Percentiles rank a stretch among this genome's conserved stretches.
Conservation (phyloP, 2,113 vertebrate genomes). For the Semnornis frantzii region DNA sequence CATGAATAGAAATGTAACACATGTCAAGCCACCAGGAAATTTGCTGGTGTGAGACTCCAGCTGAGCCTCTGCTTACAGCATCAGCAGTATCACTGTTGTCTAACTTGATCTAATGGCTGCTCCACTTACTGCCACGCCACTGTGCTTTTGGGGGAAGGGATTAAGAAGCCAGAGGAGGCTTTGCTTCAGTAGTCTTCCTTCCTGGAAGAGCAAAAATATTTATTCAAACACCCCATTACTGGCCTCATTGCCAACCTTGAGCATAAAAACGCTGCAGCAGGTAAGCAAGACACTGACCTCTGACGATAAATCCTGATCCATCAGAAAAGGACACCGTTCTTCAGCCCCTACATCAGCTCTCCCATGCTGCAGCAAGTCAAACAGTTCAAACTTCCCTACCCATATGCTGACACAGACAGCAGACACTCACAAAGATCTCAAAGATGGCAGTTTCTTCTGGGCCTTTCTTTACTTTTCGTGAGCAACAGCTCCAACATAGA, state of each 20-base stretch:
- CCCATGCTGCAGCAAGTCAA: rapidly evolving
- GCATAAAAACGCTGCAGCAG: background rate
- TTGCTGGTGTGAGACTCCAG: background rate
- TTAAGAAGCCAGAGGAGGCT: background rate
- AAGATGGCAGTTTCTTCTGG: background rate
- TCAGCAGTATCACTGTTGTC: background rate
- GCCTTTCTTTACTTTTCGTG: background rate
- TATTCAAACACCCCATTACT: background rate
- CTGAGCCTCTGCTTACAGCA: background rate
- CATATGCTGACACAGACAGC: background rate
- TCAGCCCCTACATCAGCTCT: background rate
- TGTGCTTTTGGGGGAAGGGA: constrained; percentile 1
- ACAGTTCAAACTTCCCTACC: background rate
- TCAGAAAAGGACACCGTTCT: background rate
- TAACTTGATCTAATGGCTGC: background rate
- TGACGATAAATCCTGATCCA: background rate
- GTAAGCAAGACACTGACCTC: background rate
- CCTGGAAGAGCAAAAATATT: background rate
- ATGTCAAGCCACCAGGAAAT: background rate
- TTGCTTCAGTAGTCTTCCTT: background rate
- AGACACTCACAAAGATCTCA: background rate
- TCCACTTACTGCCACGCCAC: background rate
- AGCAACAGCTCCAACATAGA: background rate
- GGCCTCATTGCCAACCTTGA: background rate
- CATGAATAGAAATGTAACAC: rapidly evolving